Evolutionary conservation across 2,888 invertebrate genomes (phyloP).

Genomic region (Argyresthia goedartella): DNA sequence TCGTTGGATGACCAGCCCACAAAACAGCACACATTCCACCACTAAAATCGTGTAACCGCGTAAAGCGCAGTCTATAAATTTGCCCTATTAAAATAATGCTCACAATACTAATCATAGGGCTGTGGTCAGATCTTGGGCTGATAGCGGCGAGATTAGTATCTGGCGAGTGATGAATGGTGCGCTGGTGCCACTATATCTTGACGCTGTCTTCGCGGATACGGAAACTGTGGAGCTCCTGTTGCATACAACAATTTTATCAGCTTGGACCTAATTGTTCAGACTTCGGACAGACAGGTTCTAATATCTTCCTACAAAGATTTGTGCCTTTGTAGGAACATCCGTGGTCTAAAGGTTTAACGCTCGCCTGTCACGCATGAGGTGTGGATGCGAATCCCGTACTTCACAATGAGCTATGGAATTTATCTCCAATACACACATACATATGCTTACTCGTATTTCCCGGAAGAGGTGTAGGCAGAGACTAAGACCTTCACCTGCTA

Average conservation of each 20-base stretch:
- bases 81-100: constrained; percentile 16
- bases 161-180: constrained; percentile 14
- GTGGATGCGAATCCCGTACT: no score
- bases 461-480: no score
- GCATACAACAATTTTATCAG: background rate
- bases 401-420: no score
- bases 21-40: background rate
- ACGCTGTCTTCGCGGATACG: constrained; percentile 2
- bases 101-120: constrained; percentile 16
- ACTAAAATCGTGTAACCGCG: constrained; percentile 3
- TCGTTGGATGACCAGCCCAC: background rate
- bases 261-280: no score
- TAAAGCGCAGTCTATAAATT: constrained; percentile 9
- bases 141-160: constrained; percentile 14
- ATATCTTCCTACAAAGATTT: no score
- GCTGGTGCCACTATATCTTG: constrained; percentile 6
- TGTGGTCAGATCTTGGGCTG: constrained; percentile 7
- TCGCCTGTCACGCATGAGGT: no score
- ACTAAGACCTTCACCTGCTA: no score
- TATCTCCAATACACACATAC: no score
- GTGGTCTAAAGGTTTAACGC: no score
- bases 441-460: no score
- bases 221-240: constrained; percentile 1
- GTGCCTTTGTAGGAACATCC: no score
- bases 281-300: no score